Base-by-base conservation (phyloP, 1,140 invertebrate species). In the Drosophila truncata region DNA sequence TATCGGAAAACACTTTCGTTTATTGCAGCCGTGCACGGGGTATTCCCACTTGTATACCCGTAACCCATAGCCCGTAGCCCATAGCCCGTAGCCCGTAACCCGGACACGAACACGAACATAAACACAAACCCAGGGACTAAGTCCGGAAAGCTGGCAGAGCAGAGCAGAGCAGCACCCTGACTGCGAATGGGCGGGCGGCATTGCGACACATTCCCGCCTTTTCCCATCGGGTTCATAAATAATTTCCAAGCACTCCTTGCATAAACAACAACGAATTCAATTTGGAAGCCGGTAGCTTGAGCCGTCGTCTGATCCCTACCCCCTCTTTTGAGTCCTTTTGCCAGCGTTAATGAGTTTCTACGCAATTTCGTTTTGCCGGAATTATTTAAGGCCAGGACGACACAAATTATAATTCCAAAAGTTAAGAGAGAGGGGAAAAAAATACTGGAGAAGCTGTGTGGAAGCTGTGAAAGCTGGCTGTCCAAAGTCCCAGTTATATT, bases 1-100 rank as follows among this genome's bases (percentile, higher is more conserved):
- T 91, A 91, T 91, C 78, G 88, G 80, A 82, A 91, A 91, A 91
- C 87, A 91, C 88, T 91, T 91, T 88, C 83, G 83, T 78, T 83
- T 91, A 87, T 84, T 91, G 77, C 88, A 81, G 59, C 47, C n/a
- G 54, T 35, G 69, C 29, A 23, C 13, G 41, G 74, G 50, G 81
- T 82, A 90, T 88, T 88, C 85, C 85, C 85, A 88, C 78, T 88
- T 78, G 78, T 78, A 44, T 44, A 50, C 46, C 46, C 46, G 46
- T 8, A 49, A n/a, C 47, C 46, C 23, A 14, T 9, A 25, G 27
- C n/a, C 47, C 57, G 35, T 39, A 20, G 27, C 27, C 31, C 14
- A 23, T n/a, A 39, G 14, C 18, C 41, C n/a, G 39, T n/a, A 20
- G 16, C 20, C 47, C 58, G 35, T 41, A 23, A 20, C 46, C 18